phyloP scores from a whole-genome alignment of 2,888 invertebrate genomes.

The Ochropacha duplaris region DNA sequence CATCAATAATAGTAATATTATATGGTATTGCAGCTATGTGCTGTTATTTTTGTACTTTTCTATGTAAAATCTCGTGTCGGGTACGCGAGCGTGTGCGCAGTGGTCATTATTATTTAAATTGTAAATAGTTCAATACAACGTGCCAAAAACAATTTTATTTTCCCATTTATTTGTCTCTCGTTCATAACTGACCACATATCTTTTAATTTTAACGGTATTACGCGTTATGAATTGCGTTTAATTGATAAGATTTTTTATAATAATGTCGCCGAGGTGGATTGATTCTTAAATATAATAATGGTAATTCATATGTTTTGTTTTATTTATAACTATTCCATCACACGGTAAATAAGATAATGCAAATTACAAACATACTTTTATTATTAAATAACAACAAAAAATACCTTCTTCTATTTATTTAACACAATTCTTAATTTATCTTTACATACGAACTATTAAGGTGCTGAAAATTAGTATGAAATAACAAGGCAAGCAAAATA shows the following conservation, averaged over 20 bases:
- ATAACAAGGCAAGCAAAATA: not conserved
- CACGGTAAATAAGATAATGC: not conserved
- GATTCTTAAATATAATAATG: constrained; percentile 39
- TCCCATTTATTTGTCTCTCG: not conserved
- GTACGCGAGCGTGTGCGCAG: constrained; percentile 14
- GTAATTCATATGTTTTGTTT: constrained; percentile 10
- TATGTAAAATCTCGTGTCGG: constrained; percentile 11
- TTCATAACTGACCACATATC: not conserved
- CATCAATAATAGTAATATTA: too few species aligned
- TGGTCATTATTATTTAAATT: constrained; percentile 13
- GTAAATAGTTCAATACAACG: constrained; percentile 10
- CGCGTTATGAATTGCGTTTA: constrained; percentile 17
- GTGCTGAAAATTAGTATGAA: not conserved
- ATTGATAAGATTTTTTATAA: constrained; percentile 11
- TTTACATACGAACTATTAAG: not conserved
- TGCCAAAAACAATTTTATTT: constrained; percentile 15
- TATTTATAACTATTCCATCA: not conserved
- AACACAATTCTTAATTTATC: not conserved
- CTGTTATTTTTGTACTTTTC: constrained; percentile 6
- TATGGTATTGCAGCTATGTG: constrained; percentile 8
- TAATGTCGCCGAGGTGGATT: not conserved
- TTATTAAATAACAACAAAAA: constrained; percentile 9
- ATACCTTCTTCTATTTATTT: constrained; percentile 9
- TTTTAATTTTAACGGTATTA: constrained; percentile 6
- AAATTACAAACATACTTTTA: not conserved